Percentiles rank a stretch among this genome's conserved stretches.
These are phyloP conservation scores for Streblospio benedicti DNA, from an alignment of 1,140 invertebrate genomes.

Conservation along the genomic window DNA sequence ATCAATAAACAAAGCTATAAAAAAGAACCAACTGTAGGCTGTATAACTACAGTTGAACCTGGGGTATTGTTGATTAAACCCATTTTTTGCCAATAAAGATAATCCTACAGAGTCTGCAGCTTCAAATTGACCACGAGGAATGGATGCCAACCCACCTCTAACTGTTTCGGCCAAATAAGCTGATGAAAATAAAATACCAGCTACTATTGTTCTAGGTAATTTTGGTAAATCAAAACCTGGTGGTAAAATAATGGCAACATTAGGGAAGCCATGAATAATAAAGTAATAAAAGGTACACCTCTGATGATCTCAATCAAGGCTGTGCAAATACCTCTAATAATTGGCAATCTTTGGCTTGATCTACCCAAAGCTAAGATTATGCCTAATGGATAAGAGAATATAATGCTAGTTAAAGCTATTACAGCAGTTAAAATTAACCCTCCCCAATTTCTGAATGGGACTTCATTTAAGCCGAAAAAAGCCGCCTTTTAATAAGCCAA, in stretches of 20 bases:
- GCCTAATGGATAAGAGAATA: neutral
- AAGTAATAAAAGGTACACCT: neutral
- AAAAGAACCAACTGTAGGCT: neutral
- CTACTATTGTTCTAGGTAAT: neutral
- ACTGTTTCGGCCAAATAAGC: conserved; percentile 8
- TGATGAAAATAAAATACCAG: neutral
- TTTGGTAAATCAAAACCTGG: neutral
- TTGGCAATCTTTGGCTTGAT: neutral
- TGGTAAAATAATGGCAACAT: neutral
- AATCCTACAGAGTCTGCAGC: neutral
- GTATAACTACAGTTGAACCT: neutral
- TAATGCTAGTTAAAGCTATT: neutral
- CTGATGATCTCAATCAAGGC: neutral
- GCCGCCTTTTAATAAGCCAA: neutral
- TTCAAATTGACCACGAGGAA: neutral
- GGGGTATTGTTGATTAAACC: neutral
- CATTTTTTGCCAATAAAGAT: neutral
- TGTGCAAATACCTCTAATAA: neutral
- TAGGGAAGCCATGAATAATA: neutral
- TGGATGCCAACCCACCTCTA: neutral
- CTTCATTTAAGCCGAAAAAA: neutral
- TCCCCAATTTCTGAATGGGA: neutral
- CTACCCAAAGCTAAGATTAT: neutral
- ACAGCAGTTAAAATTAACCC: neutral
- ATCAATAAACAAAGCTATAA: neutral